phyloP scores from a whole-genome alignment of 2,113 vertebrate species.

The Indicator maculatus region DNA sequence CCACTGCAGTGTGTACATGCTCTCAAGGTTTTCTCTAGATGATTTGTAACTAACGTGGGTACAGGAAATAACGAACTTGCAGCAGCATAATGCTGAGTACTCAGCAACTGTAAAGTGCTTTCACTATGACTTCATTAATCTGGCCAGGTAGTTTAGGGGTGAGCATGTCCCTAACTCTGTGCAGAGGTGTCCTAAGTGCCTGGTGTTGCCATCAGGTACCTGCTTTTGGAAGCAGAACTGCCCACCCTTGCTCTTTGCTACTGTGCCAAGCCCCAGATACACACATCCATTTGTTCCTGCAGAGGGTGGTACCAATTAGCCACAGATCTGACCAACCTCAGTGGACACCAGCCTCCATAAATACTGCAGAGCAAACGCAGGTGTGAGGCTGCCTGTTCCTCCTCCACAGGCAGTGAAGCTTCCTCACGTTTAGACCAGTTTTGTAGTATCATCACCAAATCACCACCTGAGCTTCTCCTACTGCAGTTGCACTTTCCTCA shows the following conservation, averaged over 20 bases:
- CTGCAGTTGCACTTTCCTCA: background rate
- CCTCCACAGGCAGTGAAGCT: background rate
- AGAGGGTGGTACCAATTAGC: background rate
- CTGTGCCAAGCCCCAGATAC: background rate
- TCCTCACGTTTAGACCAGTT: background rate
- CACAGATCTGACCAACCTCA: background rate
- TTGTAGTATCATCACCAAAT: background rate
- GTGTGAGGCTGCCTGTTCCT: background rate
- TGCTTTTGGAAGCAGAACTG: background rate
- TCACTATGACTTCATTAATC: background rate
- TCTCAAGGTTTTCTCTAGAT: background rate
- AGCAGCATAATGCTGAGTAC: background rate
- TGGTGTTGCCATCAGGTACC: background rate
- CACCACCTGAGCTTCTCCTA: background rate
- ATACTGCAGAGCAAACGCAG: background rate
- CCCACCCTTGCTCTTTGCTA: background rate
- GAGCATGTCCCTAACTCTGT: accelerated
- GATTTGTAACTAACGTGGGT: background rate
- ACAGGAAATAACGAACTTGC: background rate
- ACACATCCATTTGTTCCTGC: background rate
- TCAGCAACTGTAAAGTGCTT: background rate
- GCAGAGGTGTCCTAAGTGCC: background rate
- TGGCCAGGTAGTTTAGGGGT: background rate
- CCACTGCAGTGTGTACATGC: background rate
- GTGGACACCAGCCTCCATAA: background rate